Evolutionary conservation across 2,888 invertebrate genomes (phyloP), one percentile per base, ranked within the genome.

Genomic region (Phengaris alcon): DNA sequence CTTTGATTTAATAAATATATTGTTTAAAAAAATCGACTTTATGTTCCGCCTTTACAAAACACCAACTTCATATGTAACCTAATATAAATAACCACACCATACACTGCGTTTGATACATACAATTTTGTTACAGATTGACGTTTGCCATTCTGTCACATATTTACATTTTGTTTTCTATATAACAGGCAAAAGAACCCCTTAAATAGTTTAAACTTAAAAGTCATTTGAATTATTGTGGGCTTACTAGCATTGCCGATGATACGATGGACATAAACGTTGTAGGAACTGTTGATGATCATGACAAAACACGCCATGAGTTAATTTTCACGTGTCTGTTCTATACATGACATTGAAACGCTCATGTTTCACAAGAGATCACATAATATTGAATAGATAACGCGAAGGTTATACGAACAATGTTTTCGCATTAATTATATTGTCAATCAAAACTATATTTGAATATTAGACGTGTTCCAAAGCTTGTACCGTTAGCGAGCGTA

Each of bases 401-500:
- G 77, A 86, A 87, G 86, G 87, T 85, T 84, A 77, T 79, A 81
- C 80, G 80, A 85, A 85, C 82, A 80, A 81, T 80, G 83, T 85
- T 85, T 84, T 80, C 80, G 83, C 83, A 85, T 87, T 88, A 88
- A 90, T 90, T 87, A 87, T 83, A 81, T 83, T 88, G 90, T 90
- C 89, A 88, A 79, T 81, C 81, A 81, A 75, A 74, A 75, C 75
- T 76, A 59, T n/a, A 74, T 59, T 64, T 59, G 59, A 74, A 59
- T 64, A 51, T 55, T 64, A 76, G 77, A 77, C 74, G 74, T 52
- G 75, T 59, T 74, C 52, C 55, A 74, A 74, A 77, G 76, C 77
- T 76, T 82, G 84, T 84, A 89, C 90, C 90, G 89, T 90, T 91
- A 90, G 86, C 82, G 85, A 84, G 86, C 81, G 80, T 87, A 84